These are phyloP conservation scores for Chelmon rostratus DNA, from an alignment of 2,797 vertebrate species.

Conservation along the genomic window DNA sequence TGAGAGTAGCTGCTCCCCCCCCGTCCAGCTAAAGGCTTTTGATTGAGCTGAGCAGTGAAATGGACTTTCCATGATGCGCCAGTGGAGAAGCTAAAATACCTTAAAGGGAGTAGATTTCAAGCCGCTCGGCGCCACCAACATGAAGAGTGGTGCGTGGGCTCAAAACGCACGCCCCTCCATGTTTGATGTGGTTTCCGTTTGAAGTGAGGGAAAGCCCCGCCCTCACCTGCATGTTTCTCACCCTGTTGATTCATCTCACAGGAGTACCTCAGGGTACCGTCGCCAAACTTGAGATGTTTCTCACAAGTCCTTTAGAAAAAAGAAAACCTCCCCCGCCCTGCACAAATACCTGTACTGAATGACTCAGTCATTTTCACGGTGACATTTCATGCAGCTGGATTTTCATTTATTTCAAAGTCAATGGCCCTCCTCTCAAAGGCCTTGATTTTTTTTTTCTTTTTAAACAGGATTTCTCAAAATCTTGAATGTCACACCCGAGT, in stretches of 20 bases:
- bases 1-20: slow-evolving; percentile 8
- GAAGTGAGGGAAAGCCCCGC: slow-evolving; percentile 57
- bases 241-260: slow-evolving; percentile 41
- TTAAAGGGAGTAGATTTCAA: slow-evolving; percentile 45
- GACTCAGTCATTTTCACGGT: slow-evolving; percentile 34
- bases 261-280: slow-evolving; percentile 49
- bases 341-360: slow-evolving; percentile 27
- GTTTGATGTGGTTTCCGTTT: slow-evolving; percentile 70
- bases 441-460: slow-evolving; percentile 41
- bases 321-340: background rate
- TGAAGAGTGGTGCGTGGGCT: slow-evolving; percentile 63
- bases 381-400: slow-evolving; percentile 50
- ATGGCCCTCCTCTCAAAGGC: slow-evolving; percentile 55
- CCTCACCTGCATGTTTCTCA: slow-evolving; percentile 17
- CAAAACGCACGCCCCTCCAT: slow-evolving; percentile 46
- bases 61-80: slow-evolving; percentile 46
- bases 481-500: slow-evolving; percentile 68
- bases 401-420: slow-evolving; percentile 72
- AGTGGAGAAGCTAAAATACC: slow-evolving; percentile 46
- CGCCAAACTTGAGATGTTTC: slow-evolving; percentile 33
- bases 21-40: slow-evolving; percentile 48
- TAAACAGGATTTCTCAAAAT: slow-evolving; percentile 58
- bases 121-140: slow-evolving; percentile 31
- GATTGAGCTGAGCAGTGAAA: slow-evolving; percentile 43
- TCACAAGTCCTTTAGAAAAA: slow-evolving; percentile 5